Evolutionary conservation across 2,797 vertebrate genomes (phyloP).

Genomic region (Sitta carolinensis): DNA sequence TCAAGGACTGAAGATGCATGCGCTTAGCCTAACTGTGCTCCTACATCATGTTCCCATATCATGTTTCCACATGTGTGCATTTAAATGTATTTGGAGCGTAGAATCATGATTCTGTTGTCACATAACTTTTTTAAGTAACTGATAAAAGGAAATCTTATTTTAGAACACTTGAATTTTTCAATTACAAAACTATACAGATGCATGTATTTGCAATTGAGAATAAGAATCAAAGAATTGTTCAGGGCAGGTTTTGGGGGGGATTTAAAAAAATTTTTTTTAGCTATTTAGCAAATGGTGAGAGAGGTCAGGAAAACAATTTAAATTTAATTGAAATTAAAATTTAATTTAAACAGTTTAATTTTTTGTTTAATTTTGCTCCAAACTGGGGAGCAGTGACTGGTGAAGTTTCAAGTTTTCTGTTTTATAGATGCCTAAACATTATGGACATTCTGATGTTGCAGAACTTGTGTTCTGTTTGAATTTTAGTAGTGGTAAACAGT

Average conservation of each 20-base stretch:
- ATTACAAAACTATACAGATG: neutral
- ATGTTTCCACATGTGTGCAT: neutral
- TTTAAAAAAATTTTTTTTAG: neutral
- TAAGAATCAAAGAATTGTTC: neutral
- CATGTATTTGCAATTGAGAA: neutral
- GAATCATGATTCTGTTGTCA: neutral
- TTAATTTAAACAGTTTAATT: neutral
- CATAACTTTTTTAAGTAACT: neutral
- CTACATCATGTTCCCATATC: accelerated
- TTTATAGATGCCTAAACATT: neutral
- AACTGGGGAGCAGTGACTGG: accelerated
- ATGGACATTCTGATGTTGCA: neutral
- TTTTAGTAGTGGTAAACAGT: neutral
- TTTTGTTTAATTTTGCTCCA: neutral
- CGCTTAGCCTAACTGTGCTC: neutral
- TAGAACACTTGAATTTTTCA: neutral
- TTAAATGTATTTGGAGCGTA: neutral
- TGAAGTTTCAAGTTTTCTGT: neutral
- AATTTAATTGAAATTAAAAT: neutral
- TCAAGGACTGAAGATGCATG: neutral
- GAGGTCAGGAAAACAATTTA: neutral
- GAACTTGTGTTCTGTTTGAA: neutral
- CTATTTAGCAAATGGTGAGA: neutral
- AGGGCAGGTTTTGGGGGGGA: neutral
- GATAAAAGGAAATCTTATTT: neutral